Base-by-base conservation (phyloP, 2,113 vertebrate genomes). In the Calidris pugnax region DNA sequence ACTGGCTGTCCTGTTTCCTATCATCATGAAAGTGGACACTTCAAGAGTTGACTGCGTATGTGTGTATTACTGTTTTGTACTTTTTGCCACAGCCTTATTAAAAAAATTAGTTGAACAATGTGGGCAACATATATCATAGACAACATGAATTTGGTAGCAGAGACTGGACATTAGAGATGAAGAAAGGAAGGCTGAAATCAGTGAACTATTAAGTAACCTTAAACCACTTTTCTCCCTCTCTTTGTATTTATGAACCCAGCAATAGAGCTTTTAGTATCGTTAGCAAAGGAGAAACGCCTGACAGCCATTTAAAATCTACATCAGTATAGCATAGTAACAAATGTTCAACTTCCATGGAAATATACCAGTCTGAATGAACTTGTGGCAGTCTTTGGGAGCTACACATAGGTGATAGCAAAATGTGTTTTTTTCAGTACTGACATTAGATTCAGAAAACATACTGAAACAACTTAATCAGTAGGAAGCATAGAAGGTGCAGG, bases 1-100 rank as follows among this genome's bases (percentile, higher is more conserved):
- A 43, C 45, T 89, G 74, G 51, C 85, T 71, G 77, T 96, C 68
- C 76, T 95, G 76, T 87, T 97, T 96, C 78, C 79, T 84, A 74
- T 96, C 90, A 90, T 71, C 85, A 75, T 55, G 90, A 96, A 83
- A 92, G 39, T 59, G 77, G 73, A 80, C 67, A 85, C 24, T 85
- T 94, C 90, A 87, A 95, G 50, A 69, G n/a, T 64, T 60, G 37
- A 72, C 27, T 79, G 50, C 45, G 50, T 35, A 79, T 87, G 56
- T 75, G 50, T 59, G 3, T 56, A 63, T 83, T 75, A 74, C 47
- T 74, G 35, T 85, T 81, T 81, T 55, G 56, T 48, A 39, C 21
- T 57, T 85, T 59, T 75, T 82, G 30, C 19, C 28, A 68, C 11
- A 68, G 53, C 5, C 47, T 91, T 63, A 14, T 86, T 66, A 89